phyloP scores from a whole-genome alignment of 2,888 invertebrate genomes.

The Pandemis cinnamomeana region DNA sequence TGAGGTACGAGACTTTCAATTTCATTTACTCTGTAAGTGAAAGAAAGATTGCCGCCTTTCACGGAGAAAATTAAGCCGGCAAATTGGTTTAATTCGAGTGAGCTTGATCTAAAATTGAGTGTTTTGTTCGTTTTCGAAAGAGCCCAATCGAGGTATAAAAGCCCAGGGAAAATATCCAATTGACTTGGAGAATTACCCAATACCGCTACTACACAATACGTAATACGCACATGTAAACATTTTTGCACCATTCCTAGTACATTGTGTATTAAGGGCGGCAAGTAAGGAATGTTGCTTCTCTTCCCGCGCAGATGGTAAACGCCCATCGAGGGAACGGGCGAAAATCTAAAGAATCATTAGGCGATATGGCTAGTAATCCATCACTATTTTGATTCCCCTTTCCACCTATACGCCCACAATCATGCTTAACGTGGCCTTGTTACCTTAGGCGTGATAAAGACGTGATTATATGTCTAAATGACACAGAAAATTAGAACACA shows the following conservation, averaged over 20 bases:
- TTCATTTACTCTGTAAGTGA: conserved; percentile 19
- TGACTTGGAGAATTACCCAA: conserved; percentile 18
- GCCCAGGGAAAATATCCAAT: conserved; percentile 28
- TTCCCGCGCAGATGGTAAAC: too few relatives aligned
- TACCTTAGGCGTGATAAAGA: too few relatives aligned
- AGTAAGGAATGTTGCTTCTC: too few relatives aligned
- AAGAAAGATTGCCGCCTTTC: conserved; percentile 22
- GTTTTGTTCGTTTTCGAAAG: conserved; percentile 62
- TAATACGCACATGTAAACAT: background rate
- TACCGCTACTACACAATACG: conserved; percentile 5
- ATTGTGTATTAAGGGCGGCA: too few relatives aligned
- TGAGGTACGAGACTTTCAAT: background rate
- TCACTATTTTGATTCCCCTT: too few relatives aligned
- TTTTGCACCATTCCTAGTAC: background rate
- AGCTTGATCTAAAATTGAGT: conserved; percentile 66
- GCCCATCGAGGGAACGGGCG: too few relatives aligned
- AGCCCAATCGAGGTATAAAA: conserved; percentile 54
- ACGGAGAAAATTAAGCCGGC: conserved; percentile 40
- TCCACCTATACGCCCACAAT: too few relatives aligned
- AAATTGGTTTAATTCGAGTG: conserved; percentile 57
- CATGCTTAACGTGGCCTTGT: too few relatives aligned
- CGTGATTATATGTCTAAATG: too few relatives aligned
- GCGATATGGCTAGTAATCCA: too few relatives aligned
- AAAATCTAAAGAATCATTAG: too few relatives aligned
- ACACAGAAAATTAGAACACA: too few relatives aligned